phyloP scores from a whole-genome alignment of 1,140 invertebrate genomes.

The Lithobius niger region DNA sequence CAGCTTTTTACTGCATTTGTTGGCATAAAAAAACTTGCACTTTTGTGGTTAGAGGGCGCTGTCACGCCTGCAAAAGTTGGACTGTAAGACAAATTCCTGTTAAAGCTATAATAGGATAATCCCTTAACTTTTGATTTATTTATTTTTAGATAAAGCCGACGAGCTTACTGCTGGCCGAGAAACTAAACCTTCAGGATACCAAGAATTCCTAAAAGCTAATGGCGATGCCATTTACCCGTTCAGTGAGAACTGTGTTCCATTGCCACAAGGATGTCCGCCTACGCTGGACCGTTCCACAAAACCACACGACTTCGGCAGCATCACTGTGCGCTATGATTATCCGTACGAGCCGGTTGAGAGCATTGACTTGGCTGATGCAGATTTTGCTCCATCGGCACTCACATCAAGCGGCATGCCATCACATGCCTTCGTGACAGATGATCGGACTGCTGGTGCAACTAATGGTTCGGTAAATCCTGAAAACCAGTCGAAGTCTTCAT shows the following conservation, averaged over 20 bases:
- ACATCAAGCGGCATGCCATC: not conserved
- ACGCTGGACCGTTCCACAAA: not conserved
- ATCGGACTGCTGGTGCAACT: not conserved
- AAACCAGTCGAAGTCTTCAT: too few relatives aligned
- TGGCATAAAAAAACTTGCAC: too few relatives aligned
- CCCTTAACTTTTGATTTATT: conserved; percentile 2
- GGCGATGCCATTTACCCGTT: not conserved
- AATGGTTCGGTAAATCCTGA: not conserved
- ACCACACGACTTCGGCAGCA: not conserved
- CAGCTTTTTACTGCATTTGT: too few relatives aligned
- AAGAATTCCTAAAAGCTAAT: not conserved
- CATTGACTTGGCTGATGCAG: conserved; percentile 25
- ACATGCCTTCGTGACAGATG: not conserved
- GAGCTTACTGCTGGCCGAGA: not conserved
- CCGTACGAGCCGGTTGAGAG: conserved; percentile 23
- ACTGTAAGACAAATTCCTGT: conserved; percentile 1
- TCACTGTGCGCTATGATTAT: conserved; percentile 3
- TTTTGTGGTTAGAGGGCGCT: too few relatives aligned
- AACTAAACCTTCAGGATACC: conserved; percentile 1
- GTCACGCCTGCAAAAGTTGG: too few relatives aligned
- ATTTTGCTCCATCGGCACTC: conserved; percentile 16
- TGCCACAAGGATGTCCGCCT: not conserved
- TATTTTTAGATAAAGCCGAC: not conserved
- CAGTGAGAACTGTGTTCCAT: not conserved
- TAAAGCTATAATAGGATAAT: too few relatives aligned